phyloP scores from a whole-genome alignment of 2,888 invertebrate species.

The Morpho helenor region DNA sequence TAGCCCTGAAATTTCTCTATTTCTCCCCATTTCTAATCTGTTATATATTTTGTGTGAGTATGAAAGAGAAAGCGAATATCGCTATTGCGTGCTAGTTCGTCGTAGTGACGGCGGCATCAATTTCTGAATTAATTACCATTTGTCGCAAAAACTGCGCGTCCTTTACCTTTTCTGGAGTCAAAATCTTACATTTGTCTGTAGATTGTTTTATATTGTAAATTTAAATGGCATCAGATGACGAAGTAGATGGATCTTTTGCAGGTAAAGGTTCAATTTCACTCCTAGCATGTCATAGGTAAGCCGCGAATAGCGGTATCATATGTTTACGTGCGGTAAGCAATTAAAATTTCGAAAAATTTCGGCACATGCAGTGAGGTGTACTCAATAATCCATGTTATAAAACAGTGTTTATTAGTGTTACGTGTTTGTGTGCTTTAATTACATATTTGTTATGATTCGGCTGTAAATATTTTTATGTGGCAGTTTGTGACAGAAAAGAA shows the following conservation, averaged over 20 bases:
- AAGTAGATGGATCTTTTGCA: constrained; percentile 91
- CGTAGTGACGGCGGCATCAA: constrained; percentile 78
- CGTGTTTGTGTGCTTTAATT: constrained; percentile 37
- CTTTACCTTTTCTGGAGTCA: constrained; percentile 70
- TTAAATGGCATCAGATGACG: constrained; percentile 92
- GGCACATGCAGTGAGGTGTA: constrained; percentile 36
- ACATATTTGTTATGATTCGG: constrained; percentile 62
- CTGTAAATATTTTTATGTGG: constrained; percentile 78
- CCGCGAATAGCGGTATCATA: constrained; percentile 80
- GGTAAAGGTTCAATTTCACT: constrained; percentile 83
- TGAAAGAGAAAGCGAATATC: constrained; percentile 56
- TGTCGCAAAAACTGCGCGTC: constrained; percentile 80
- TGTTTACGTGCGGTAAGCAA: constrained; percentile 80
- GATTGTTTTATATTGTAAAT: constrained; percentile 59
- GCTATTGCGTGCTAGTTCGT: constrained; percentile 50
- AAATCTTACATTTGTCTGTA: constrained; percentile 57
- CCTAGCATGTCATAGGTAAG: constrained; percentile 78
- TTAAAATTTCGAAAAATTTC: constrained; percentile 72
- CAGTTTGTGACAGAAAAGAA: constrained; percentile 79
- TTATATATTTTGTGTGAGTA: constrained; percentile 33
- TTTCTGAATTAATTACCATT: constrained; percentile 80
- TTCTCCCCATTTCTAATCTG: constrained; percentile 12
- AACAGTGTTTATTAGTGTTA: constrained; percentile 29
- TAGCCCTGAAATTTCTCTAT: not conserved
- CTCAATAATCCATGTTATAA: constrained; percentile 27